Percentiles rank a stretch among this genome's conserved stretches.
phyloP scores from a whole-genome alignment of 2,888 invertebrate genomes.

The Melipona bicolor region DNA sequence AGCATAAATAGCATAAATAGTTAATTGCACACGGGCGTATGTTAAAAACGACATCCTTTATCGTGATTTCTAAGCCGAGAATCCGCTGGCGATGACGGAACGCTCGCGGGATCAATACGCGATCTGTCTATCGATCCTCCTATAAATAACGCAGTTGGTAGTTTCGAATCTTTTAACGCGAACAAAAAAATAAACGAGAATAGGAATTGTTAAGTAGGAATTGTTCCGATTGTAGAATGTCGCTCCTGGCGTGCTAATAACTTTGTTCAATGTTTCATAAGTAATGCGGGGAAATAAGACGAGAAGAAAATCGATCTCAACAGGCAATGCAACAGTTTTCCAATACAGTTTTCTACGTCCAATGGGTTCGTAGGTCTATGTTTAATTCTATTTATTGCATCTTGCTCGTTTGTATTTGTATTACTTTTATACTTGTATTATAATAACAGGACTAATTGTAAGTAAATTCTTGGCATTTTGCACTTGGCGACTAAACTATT shows the following conservation, averaged over 20 bases:
- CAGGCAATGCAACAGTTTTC: conserved; percentile 2
- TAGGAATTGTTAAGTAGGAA: neutral
- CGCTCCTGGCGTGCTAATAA: neutral
- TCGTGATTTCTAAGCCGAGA: neutral
- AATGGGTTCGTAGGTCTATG: no score
- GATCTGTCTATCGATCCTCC: conserved; percentile 46
- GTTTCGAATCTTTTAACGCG: conserved; percentile 13
- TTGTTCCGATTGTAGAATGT: neutral
- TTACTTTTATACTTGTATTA: no score
- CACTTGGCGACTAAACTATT: no score
- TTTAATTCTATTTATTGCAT: no score
- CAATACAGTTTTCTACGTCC: neutral
- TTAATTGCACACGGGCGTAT: neutral
- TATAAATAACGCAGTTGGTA: conserved; percentile 42
- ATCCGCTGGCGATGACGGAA: neutral
- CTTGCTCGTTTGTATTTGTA: no score
- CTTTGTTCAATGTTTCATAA: neutral
- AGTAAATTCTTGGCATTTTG: no score
- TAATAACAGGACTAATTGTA: no score
- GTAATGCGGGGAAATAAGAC: neutral
- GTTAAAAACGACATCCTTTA: neutral
- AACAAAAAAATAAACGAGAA: neutral
- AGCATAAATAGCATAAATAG: neutral
- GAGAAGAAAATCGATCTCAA: conserved; percentile 1
- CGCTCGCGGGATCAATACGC: conserved; percentile 30